These are phyloP conservation scores for Stigmatopora argus DNA, from an alignment of 2,113 vertebrate species.

Conservation along the genomic window DNA sequence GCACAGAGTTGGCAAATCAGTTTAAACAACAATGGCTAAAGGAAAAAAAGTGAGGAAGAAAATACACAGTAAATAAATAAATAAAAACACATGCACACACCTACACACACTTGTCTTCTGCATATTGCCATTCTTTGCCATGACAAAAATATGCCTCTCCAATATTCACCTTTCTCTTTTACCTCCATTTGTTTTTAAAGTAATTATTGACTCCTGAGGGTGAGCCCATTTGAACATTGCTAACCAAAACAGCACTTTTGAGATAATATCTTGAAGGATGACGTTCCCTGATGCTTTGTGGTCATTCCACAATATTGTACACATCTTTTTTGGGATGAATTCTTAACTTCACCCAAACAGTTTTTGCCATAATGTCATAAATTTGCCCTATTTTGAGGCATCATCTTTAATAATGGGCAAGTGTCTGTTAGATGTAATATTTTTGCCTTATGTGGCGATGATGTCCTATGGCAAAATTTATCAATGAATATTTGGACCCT, in stretches of 20 bases:
- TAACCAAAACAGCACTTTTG: too few relatives aligned
- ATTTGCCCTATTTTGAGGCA: too few relatives aligned
- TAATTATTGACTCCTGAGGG: too few relatives aligned
- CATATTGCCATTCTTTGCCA: not conserved
- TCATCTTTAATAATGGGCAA: too few relatives aligned
- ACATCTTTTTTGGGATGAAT: not conserved
- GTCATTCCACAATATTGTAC: not conserved
- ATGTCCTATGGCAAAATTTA: not conserved
- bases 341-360: too few relatives aligned
- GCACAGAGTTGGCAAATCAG: not conserved
- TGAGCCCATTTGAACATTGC: too few relatives aligned
- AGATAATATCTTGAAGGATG: not conserved
- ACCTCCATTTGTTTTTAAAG: too few relatives aligned
- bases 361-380: too few relatives aligned
- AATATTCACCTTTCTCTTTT: too few relatives aligned
- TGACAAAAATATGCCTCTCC: too few relatives aligned
- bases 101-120: not conserved
- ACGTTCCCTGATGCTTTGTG: not conserved
- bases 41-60: not conserved
- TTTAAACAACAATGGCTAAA: not conserved
- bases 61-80: too few relatives aligned
- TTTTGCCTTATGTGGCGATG: not conserved
- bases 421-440: not conserved
- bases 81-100: too few relatives aligned
- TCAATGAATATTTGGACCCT: not conserved